Conservation (phyloP, 2,888 invertebrate species). For the Cartodere bifasciata region DNA sequence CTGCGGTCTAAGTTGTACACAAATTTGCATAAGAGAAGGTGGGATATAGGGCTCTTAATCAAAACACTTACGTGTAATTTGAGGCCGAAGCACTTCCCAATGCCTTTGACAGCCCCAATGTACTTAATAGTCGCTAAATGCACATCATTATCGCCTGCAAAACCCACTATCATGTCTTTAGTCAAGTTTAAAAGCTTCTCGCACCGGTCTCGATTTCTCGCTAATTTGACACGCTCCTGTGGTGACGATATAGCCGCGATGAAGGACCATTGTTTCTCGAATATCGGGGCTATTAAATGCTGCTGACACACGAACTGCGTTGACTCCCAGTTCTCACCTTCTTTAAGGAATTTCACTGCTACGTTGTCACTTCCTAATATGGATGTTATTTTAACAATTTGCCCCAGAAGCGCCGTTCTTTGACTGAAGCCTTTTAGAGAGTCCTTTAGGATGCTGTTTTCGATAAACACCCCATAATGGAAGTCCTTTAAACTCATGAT, state of each 20-base stretch:
- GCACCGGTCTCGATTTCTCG: conserved; percentile 34
- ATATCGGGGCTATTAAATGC: conserved; percentile 24
- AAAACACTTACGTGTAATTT: conserved; percentile 40
- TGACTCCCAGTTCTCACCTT: conserved; percentile 29
- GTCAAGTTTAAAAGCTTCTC: conserved; percentile 33
- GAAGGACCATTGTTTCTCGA: conserved; percentile 37
- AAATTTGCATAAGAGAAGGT: too few species aligned
- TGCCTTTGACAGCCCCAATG: conserved; percentile 41
- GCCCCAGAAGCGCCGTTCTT: conserved; percentile 30
- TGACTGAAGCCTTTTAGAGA: conserved; percentile 16
- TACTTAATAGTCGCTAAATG: conserved; percentile 37
- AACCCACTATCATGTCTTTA: conserved; percentile 32
- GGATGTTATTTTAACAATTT: conserved; percentile 27
- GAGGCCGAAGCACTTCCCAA: conserved; percentile 44
- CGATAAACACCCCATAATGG: conserved; percentile 24
- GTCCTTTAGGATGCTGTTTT: conserved; percentile 23
- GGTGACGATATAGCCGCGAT: conserved; percentile 39
- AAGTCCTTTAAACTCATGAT: conserved; percentile 19
- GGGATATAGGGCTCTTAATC: too few species aligned
- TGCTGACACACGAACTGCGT: conserved; percentile 25
- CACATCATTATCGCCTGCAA: conserved; percentile 26
- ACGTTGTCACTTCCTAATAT: conserved; percentile 17
- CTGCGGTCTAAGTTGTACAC: too few species aligned
- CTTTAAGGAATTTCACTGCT: conserved; percentile 27
- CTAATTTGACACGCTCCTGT: conserved; percentile 39